These are phyloP conservation scores for Alouatta caraya DNA, from an alignment of 2,797 vertebrate genomes.

Conservation along the genomic window DNA sequence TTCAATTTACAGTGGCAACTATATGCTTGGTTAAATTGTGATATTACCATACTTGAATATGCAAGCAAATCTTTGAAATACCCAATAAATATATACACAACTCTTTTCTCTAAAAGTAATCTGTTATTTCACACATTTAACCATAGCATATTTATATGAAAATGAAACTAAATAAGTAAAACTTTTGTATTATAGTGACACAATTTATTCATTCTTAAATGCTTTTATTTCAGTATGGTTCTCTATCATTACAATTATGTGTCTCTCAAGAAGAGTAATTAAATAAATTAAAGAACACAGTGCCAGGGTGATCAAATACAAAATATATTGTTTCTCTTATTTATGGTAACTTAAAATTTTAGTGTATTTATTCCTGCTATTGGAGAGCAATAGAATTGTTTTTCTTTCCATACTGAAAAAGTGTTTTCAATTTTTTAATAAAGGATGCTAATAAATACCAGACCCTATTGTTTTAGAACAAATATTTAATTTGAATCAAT, in stretches of 20 bases:
- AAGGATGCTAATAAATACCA: slow-evolving; percentile 16
- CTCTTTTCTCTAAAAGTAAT: background rate
- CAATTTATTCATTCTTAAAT: background rate
- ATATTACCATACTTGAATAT: background rate
- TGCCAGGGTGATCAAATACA: background rate
- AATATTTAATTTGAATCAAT: slow-evolving; percentile 23
- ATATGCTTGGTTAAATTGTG: background rate
- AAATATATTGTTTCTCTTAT: background rate
- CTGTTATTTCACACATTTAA: background rate
- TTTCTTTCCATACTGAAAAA: background rate
- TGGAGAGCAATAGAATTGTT: background rate
- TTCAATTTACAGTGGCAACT: background rate
- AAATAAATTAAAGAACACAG: background rate
- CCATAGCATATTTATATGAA: background rate
- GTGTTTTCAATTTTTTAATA: background rate
- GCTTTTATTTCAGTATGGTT: background rate
- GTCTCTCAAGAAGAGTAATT: background rate
- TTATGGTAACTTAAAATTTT: background rate
- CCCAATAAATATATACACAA: background rate
- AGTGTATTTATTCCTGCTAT: background rate
- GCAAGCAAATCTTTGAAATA: background rate
- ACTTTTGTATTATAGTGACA: background rate
- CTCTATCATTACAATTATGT: background rate
- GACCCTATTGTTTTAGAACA: slow-evolving; percentile 16
- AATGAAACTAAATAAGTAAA: background rate